Percentiles rank a stretch among this genome's conserved stretches.
These are phyloP conservation scores for Neolamprologus longior DNA, from an alignment of 2,113 vertebrate genomes.

Conservation along the genomic window DNA sequence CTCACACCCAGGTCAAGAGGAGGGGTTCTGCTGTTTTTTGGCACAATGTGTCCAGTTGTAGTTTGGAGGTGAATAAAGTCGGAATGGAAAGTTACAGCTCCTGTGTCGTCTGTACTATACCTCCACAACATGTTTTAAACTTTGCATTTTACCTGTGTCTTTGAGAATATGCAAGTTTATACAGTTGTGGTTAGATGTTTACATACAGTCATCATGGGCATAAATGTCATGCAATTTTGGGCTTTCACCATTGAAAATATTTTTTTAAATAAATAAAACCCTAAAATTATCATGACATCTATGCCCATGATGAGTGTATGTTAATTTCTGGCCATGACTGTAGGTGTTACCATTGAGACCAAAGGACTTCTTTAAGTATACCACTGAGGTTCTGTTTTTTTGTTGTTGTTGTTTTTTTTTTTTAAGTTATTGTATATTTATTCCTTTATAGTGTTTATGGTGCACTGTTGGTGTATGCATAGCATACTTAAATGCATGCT, in stretches of 20 bases:
- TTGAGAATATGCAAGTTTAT: not conserved
- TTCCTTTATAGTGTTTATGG: not conserved
- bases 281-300: not conserved
- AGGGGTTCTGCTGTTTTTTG: not conserved
- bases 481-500: not conserved
- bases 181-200: not conserved
- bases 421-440: not conserved
- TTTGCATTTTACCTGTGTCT: not conserved
- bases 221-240: not conserved
- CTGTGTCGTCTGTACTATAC: not conserved
- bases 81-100: not conserved
- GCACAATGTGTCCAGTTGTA: not conserved
- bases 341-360: not conserved
- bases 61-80: not conserved
- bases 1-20: not conserved
- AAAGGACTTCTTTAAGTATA: not conserved
- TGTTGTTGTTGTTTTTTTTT: fast-evolving
- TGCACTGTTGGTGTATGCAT: not conserved
- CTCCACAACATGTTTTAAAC: not conserved
- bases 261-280: not conserved
- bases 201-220: not conserved
- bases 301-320: not conserved
- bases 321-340: not conserved
- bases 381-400: not conserved
- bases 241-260: not conserved